phyloP scores from a whole-genome alignment of 2,888 invertebrate genomes.

The Lepidochrysops patricia region DNA sequence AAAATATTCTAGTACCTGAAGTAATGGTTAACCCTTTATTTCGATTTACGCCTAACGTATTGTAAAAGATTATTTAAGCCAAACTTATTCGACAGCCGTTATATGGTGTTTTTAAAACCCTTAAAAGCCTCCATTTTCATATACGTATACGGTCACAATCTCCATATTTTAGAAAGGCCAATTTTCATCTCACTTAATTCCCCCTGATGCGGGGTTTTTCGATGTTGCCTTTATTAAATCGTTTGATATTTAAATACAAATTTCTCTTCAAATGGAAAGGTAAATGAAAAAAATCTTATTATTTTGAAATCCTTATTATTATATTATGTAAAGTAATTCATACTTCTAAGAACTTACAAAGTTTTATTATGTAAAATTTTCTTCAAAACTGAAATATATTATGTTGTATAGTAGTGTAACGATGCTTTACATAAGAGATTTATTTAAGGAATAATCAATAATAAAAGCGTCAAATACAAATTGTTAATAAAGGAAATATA shows the following conservation, averaged over 20 bases:
- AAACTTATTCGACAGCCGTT: neutral
- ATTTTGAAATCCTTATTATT: neutral
- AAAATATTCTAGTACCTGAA: too few relatives aligned
- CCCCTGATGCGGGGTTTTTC: neutral
- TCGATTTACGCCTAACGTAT: neutral
- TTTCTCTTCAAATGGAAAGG: neutral
- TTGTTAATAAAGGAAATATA: too few relatives aligned
- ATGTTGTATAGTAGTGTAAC: too few relatives aligned
- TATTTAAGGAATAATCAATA: too few relatives aligned
- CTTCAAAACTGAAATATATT: too few relatives aligned
- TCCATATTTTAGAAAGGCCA: constrained; percentile 4
- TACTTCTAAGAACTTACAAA: too few relatives aligned
- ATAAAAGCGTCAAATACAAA: too few relatives aligned
- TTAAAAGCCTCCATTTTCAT: neutral
- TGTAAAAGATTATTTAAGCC: neutral
- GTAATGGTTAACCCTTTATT: neutral
- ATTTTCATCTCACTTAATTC: constrained; percentile 10
- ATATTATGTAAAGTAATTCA: too few relatives aligned
- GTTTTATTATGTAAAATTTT: too few relatives aligned
- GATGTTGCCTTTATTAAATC: neutral
- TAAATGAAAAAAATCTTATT: neutral
- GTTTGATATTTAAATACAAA: neutral
- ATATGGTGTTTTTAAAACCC: neutral
- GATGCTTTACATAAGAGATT: too few relatives aligned
- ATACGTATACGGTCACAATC: constrained; percentile 4